Evolutionary conservation across 2,797 vertebrate species (phyloP).

Genomic region (Epinephelus awoara): DNA sequence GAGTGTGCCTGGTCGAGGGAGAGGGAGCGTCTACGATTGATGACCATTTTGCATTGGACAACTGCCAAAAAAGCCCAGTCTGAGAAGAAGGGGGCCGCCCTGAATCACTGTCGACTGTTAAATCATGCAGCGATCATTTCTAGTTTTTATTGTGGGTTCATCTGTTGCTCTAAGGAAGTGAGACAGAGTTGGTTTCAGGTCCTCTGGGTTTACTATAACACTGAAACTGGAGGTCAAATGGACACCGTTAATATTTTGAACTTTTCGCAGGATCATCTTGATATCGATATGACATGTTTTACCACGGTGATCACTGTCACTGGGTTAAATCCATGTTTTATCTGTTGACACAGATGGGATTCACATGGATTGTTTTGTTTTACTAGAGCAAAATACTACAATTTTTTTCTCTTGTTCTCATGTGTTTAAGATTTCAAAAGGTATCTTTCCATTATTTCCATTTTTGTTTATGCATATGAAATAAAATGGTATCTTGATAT

Average conservation of each 20-base stretch:
- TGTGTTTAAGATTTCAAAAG: not conserved
- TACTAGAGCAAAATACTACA: not conserved
- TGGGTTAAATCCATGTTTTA: not conserved
- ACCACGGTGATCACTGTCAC: not conserved
- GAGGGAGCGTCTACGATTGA: constrained; percentile 40
- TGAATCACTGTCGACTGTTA: constrained; percentile 29
- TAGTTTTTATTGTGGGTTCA: constrained; percentile 31
- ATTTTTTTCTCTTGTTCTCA: not conserved
- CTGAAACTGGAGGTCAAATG: not conserved
- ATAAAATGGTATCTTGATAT: too few relatives aligned
- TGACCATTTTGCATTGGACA: constrained; percentile 54
- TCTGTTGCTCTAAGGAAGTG: constrained; percentile 38
- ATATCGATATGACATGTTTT: not conserved
- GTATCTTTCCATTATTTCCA: not conserved
- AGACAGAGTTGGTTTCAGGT: constrained; percentile 27
- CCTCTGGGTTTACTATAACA: not conserved
- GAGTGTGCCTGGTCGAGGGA: constrained; percentile 30
- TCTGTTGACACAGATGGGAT: not conserved
- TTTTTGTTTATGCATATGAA: not conserved
- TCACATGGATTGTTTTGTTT: not conserved
- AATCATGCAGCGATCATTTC: constrained; percentile 26
- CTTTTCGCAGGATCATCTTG: not conserved
- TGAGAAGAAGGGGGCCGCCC: constrained; percentile 18
- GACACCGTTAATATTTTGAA: not conserved
- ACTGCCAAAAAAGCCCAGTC: constrained; percentile 33